Evolutionary conservation across 1,140 invertebrate species (phyloP).

Genomic region (Pectinophora gossypiella): DNA sequence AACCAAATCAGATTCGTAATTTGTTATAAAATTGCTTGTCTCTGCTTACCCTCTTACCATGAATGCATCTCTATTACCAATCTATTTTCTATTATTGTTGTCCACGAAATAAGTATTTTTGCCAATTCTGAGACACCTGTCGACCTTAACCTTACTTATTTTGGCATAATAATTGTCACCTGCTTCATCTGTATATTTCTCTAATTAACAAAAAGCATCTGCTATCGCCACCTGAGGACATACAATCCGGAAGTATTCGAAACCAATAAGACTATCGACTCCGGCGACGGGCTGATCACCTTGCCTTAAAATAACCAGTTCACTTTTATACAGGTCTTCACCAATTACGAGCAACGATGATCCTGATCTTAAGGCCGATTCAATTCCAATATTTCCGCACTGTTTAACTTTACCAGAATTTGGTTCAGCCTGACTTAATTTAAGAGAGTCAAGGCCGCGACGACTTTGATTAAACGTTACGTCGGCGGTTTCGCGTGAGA

Average conservation of each 20-base stretch:
- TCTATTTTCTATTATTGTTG: too few species aligned
- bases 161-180: too few species aligned
- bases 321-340: conserved; percentile 11
- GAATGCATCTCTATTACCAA: too few species aligned
- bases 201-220: too few species aligned
- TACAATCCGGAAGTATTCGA: conserved; percentile 26
- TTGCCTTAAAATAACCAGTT: conserved; percentile 30
- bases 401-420: too few species aligned
- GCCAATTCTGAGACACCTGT: too few species aligned
- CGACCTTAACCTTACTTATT: too few species aligned
- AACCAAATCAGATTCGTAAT: conserved; percentile 59
- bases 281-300: conserved; percentile 19
- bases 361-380: conserved; percentile 32
- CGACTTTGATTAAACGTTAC: conserved; percentile 31
- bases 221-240: conserved; percentile 3
- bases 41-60: too few species aligned
- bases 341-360: conserved; percentile 19
- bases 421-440: too few species aligned
- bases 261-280: not conserved
- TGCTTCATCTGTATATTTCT: too few species aligned
- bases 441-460: conserved; percentile 36
- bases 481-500: conserved; percentile 53
- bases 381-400: too few species aligned
- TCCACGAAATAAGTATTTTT: too few species aligned
- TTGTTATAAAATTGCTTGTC: conserved; percentile 40